Evolutionary conservation across 2,113 vertebrate genomes (phyloP).

Genomic region (Pionites leucogaster): DNA sequence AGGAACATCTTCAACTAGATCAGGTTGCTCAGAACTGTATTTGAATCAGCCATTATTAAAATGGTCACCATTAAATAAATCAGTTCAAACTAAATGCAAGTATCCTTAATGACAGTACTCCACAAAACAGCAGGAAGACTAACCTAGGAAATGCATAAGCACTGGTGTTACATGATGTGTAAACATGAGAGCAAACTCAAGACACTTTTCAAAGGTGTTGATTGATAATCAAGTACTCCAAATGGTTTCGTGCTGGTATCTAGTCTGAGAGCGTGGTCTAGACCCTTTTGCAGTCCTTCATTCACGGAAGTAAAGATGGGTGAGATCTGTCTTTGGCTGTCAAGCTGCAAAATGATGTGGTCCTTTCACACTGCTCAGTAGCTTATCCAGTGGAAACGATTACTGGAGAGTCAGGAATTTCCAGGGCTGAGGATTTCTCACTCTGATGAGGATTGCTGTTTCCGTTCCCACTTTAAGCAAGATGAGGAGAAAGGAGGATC

Average conservation of each 20-base stretch:
- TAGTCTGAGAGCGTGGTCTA: not conserved
- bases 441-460: accelerated
- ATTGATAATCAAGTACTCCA: not conserved
- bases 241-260: not conserved
- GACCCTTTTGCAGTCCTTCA: not conserved
- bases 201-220: not conserved
- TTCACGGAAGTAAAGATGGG: not conserved
- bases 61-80: not conserved
- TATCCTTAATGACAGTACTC: not conserved
- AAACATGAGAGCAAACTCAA: not conserved
- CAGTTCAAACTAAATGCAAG: not conserved
- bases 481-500: not conserved
- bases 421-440: not conserved
- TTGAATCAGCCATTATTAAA: not conserved
- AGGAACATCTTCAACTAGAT: not conserved
- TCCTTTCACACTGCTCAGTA: not conserved
- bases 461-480: not conserved
- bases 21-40: not conserved
- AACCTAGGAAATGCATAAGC: not conserved
- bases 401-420: not conserved
- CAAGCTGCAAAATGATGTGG: not conserved
- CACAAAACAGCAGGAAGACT: not conserved
- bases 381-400: not conserved
- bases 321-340: not conserved
- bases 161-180: accelerated